Evolutionary conservation across 2,888 invertebrate genomes (phyloP).

Genomic region (Argyresthia goedartella): DNA sequence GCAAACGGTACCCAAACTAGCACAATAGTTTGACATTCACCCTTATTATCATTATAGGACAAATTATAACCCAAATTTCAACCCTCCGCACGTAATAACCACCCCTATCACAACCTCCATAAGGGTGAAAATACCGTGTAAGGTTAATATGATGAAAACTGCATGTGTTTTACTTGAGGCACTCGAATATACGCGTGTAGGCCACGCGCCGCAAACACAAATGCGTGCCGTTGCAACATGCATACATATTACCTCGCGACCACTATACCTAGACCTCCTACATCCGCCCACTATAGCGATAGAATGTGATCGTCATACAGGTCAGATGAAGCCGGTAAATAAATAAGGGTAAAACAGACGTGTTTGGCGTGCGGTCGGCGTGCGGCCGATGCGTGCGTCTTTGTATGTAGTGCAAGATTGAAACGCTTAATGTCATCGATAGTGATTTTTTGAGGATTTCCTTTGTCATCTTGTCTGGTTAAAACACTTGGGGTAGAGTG

Average conservation of each 20-base stretch:
- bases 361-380: slow-evolving; percentile 18
- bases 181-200: slow-evolving; percentile 9
- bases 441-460: slow-evolving; percentile 11
- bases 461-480: slow-evolving; percentile 5
- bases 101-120: background rate
- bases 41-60: slow-evolving; percentile 18
- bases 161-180: background rate
- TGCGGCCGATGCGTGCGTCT: slow-evolving; percentile 26
- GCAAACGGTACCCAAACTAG: slow-evolving; percentile 28
- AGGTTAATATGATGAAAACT: background rate
- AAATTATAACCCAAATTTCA: background rate
- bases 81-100: background rate
- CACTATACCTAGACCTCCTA: slow-evolving; percentile 19
- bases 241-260: slow-evolving; percentile 4
- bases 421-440: slow-evolving; percentile 49
- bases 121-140: background rate
- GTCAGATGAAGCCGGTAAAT: slow-evolving; percentile 14
- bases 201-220: slow-evolving; percentile 10
- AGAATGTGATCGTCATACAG: too few species aligned
- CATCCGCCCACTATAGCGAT: too few species aligned
- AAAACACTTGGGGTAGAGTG: slow-evolving; percentile 1
- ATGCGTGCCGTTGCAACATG: slow-evolving; percentile 3
- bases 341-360: too few species aligned
- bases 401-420: slow-evolving; percentile 44
- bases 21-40: slow-evolving; percentile 14